Base-by-base conservation (phyloP, 2,888 invertebrate species). In the Dyspetes luteomarginatus region DNA sequence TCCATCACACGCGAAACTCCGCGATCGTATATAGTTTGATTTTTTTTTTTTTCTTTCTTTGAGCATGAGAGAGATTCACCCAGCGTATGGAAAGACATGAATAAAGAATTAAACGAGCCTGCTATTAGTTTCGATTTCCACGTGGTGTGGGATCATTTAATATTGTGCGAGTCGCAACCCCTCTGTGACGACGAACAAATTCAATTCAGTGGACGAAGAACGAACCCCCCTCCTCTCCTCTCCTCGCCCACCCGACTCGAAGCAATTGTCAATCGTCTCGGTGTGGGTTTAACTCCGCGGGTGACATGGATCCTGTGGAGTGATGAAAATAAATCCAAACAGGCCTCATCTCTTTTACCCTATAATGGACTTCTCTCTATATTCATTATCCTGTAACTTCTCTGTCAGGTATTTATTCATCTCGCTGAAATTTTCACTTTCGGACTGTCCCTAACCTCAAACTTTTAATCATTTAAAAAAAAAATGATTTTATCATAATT, bases 291-390 rank as follows among this genome's bases (percentile, higher is more conserved):
- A 81, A 68, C 78, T 56, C 76, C 28, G 71, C 69, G 76, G 81
- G 77, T 67, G 83, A 68, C 22, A 41, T 24, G 30, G 75, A 83
- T 73, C 76, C 77, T 77, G 68, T 68, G 58, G 45, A 30, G 78
- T 43, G 73, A 83, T 76, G 69, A 76, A 68, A 81, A 81, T 81
- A 79, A 81, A 81, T 79, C 65, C 81, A 45, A 69, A 19, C 65
- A 7, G 24, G 30, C 77, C 73, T 41, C 55, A n/a, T n/a, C n/a
- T n/a, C n/a, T n/a, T n/a, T 60, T 41, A 36, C 64, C 64, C 64
- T 15, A 55, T 74, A 64, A 28, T 24, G 19, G 5, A 15, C 19
- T 73, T 58, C 41, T 65, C 5, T 48, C 3, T 48, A 48, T 17
- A 48, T 48, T 9, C 36, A 28, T 52, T n/a, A n/a, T n/a, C n/a